A percentile compares a stretch with the other conserved stretches of the same genome.
These are phyloP conservation scores for Grammomys surdaster DNA, from an alignment of 2,113 vertebrate species.

Conservation along the genomic window DNA sequence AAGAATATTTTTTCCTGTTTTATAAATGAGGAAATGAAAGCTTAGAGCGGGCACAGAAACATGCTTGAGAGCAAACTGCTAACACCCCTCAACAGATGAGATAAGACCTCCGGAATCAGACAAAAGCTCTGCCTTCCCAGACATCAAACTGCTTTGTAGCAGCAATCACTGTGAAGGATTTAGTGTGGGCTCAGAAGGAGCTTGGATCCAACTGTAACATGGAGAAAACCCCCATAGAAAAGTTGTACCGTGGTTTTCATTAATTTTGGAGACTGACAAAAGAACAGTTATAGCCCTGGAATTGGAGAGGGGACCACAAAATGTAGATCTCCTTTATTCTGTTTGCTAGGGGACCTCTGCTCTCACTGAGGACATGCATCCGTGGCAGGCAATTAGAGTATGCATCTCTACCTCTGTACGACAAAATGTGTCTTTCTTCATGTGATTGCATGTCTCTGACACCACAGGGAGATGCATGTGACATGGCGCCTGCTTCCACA, in stretches of 20 bases:
- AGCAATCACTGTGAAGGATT: slow-evolving; percentile 29
- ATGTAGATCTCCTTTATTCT: slow-evolving; percentile 21
- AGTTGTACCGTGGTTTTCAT: slow-evolving; percentile 55
- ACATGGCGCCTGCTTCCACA: slow-evolving; percentile 32
- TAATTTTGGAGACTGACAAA: slow-evolving; percentile 16
- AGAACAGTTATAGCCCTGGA: not conserved
- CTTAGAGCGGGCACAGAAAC: slow-evolving; percentile 41
- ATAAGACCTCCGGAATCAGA: slow-evolving; percentile 25
- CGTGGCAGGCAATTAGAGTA: slow-evolving; percentile 26
- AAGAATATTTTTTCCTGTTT: slow-evolving; percentile 41
- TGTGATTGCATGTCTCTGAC: slow-evolving; percentile 46
- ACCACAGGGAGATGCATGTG: not conserved
- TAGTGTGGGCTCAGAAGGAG: not conserved
- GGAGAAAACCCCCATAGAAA: slow-evolving; percentile 31
- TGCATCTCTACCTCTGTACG: slow-evolving; percentile 7
- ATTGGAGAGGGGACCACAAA: not conserved
- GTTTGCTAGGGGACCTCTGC: not conserved
- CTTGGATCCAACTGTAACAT: not conserved
- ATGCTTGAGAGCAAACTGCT: slow-evolving; percentile 64
- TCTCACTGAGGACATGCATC: not conserved
- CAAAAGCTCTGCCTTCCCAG: slow-evolving; percentile 13
- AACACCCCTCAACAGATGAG: slow-evolving; percentile 40
- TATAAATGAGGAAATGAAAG: slow-evolving; percentile 53
- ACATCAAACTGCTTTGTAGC: slow-evolving; percentile 50
- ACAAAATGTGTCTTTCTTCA: slow-evolving; percentile 65